Percentiles rank a stretch among this genome's conserved stretches.
These are phyloP conservation scores for Nesidiocoris tenuis DNA, from an alignment of 2,888 invertebrate species.

Conservation along the genomic window DNA sequence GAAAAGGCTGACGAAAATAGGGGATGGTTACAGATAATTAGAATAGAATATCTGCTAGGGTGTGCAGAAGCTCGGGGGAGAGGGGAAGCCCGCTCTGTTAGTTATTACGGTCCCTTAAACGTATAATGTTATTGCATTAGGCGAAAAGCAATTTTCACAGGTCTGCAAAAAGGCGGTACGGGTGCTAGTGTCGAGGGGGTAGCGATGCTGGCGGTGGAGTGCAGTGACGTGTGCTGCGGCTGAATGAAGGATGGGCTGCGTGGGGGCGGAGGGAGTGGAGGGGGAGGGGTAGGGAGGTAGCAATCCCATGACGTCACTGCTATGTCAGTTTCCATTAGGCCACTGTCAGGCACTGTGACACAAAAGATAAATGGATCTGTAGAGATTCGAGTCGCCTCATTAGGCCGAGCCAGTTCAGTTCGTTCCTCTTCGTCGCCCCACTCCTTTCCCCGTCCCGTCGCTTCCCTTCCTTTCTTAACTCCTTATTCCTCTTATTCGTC, in stretches of 20 bases:
- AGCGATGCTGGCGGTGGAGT: constrained; percentile 43
- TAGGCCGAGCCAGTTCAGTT: constrained; percentile 40
- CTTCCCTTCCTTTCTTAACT: constrained; percentile 5
- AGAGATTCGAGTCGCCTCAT: constrained; percentile 45
- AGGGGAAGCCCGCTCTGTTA: constrained; percentile 21
- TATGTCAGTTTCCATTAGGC: constrained; percentile 46
- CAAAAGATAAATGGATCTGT: constrained; percentile 47
- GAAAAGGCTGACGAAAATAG: neutral
- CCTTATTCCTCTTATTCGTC: neutral
- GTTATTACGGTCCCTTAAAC: constrained; percentile 41
- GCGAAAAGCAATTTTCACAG: constrained; percentile 46
- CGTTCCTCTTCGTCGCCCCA: constrained; percentile 20
- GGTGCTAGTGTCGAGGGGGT: constrained; percentile 29
- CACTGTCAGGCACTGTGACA: constrained; percentile 44
- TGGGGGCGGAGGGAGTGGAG: constrained; percentile 41
- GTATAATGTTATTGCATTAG: constrained; percentile 46
- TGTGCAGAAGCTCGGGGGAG: constrained; percentile 12
- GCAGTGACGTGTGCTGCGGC: too few species aligned
- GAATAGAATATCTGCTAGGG: neutral
- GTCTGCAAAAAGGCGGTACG: constrained; percentile 43
- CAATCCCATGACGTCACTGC: constrained; percentile 45
- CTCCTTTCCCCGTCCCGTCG: neutral
- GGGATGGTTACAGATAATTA: neutral
- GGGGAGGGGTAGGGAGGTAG: constrained; percentile 46
- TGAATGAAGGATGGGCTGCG: too few species aligned